Evolutionary conservation across 2,888 invertebrate species (phyloP), one percentile per base, ranked within the genome.

Genomic region (Polydrusus tereticollis): DNA sequence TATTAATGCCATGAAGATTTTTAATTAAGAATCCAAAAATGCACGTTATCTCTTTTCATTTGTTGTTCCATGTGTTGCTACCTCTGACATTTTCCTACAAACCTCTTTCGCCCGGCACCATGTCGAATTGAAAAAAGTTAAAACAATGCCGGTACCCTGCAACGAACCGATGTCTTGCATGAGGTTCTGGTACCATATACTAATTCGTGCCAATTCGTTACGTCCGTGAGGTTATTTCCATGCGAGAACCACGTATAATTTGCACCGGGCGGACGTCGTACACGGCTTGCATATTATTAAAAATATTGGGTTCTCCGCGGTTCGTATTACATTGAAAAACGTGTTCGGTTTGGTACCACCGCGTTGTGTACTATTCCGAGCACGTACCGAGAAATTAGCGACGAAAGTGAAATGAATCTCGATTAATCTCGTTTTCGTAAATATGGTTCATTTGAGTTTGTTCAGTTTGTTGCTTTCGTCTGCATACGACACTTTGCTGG

Each of bases 171-270:
- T 26, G 43, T 20, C 26, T 43, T 45, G 62, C 45, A 29, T 57
- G 57, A 36, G 57, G 65, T 57, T 66, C 65, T 66, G 65, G 65
- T 41, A 43, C 65, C 43, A 66, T n/a, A n/a, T 66, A 57, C 65
- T 66, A 66, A 66, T 66, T 57, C 55, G 41, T 41, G 26, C 26
- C 65, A 16, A 66, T 66, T 66, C 65, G 65, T 38, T 43, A 57
- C 65, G 65, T 57, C 43, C 57, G 65, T 66, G 65, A 55, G 55
- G 57, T 41, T 57, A 57, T 66, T 66, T 66, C 55, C 57, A 33
- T 23, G 43, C n/a, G 26, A 36, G 20, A 55, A 66, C 65, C 65
- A 57, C 57, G 33, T 66, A 66, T 66, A 66, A 66, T 66, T 66
- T 57, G 65, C 65, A 57, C 65, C 52, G 57, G 36, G 43, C 55